phyloP scores from a whole-genome alignment of 2,113 vertebrate genomes.

The Anseranas semipalmata region DNA sequence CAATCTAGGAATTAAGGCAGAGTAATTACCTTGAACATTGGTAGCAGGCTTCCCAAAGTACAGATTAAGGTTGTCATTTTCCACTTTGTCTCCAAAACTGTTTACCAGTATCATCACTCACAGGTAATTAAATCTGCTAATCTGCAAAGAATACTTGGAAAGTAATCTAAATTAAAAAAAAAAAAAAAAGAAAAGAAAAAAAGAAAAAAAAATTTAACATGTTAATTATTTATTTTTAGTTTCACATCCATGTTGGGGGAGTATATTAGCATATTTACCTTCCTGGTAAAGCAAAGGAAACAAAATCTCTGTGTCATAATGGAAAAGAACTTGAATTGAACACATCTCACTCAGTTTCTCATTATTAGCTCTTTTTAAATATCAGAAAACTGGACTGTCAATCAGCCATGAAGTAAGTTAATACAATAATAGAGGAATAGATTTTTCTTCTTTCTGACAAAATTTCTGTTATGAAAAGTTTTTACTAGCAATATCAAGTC shows the following conservation, averaged over 20 bases:
- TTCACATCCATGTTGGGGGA: background rate
- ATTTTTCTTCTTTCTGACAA: background rate
- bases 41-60: slow-evolving; percentile 35
- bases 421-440: background rate
- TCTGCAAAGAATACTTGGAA: background rate
- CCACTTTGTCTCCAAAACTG: slow-evolving; percentile 28
- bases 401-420: background rate
- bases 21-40: slow-evolving; percentile 37
- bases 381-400: background rate
- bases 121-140: slow-evolving; percentile 35
- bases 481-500: background rate
- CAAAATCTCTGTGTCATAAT: background rate
- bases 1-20: slow-evolving; percentile 29
- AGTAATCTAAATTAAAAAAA: background rate
- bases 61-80: slow-evolving; percentile 58
- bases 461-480: background rate
- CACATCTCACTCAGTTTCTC: background rate
- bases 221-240: background rate
- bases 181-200: background rate
- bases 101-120: slow-evolving; percentile 2
- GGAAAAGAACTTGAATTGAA: background rate
- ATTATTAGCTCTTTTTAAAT: background rate
- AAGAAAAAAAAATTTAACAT: background rate
- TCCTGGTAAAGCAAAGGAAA: background rate
- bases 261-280: too few species aligned